Evolutionary conservation across 64 coral and sea anemone genomes (phyloP).

Genomic region (Hydrozoanthus tunicans): DNA sequence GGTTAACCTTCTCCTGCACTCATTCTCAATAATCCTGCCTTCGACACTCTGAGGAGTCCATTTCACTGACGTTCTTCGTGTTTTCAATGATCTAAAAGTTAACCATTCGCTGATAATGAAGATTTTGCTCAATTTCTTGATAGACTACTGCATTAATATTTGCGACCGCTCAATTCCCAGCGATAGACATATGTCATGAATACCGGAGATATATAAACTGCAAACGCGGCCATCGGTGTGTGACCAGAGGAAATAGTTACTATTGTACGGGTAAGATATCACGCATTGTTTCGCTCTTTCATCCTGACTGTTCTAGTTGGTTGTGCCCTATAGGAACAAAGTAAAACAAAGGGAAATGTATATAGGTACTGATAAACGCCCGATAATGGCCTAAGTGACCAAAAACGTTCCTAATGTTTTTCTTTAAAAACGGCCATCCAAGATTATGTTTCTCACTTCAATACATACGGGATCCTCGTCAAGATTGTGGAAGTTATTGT

Average conservation of each 20-base stretch:
- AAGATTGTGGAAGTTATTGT: too few species aligned
- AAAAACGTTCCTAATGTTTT: too few species aligned
- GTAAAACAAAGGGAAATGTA: too few species aligned
- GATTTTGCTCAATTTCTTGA: background rate
- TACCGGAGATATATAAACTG: background rate
- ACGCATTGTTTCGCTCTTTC: background rate
- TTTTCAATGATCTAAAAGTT: background rate
- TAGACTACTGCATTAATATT: background rate
- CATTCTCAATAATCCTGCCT: background rate
- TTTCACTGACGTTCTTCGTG: background rate
- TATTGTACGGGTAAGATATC: constrained; percentile 16
- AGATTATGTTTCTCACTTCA: too few species aligned
- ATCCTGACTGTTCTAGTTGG: too few species aligned
- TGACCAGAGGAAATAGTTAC: background rate
- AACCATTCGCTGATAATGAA: background rate
- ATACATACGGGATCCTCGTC: too few species aligned
- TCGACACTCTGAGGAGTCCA: background rate
- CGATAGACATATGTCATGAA: constrained; percentile 25
- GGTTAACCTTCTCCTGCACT: background rate
- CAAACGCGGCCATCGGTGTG: constrained; percentile 13
- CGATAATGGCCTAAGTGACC: too few species aligned
- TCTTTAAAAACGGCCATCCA: too few species aligned
- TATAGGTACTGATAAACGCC: too few species aligned
- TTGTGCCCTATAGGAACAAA: too few species aligned
- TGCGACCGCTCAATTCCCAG: constrained; percentile 14